phyloP scores from a whole-genome alignment of 2,888 invertebrate species.

The Chydorus sphaericus region DNA sequence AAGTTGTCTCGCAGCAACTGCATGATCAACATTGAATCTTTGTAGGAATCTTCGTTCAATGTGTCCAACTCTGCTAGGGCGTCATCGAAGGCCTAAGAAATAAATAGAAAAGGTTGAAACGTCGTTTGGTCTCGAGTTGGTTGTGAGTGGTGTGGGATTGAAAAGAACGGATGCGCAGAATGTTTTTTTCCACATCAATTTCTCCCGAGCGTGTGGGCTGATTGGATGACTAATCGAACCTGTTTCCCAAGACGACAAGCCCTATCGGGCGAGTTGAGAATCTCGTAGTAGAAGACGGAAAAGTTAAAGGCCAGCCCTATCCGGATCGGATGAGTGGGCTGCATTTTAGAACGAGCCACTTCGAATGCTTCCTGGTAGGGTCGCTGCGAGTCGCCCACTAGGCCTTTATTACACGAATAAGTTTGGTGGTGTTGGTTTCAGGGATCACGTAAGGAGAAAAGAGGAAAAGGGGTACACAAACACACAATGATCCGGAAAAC shows the following conservation, averaged over 20 bases:
- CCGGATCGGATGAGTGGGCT: constrained; percentile 97
- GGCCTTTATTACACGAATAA: too few relatives aligned
- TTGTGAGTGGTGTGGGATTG: constrained; percentile 30
- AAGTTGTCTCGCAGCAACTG: neutral
- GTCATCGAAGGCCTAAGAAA: constrained; percentile 88
- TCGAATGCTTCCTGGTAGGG: constrained; percentile 98
- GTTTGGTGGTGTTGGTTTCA: neutral
- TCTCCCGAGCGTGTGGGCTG: too few relatives aligned
- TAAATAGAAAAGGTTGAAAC: constrained; percentile 2
- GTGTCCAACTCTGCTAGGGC: constrained; percentile 99
- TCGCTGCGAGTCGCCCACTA: constrained; percentile 91
- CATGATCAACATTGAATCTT: constrained; percentile 40
- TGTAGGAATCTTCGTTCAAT: constrained; percentile 53
- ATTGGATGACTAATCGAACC: too few relatives aligned
- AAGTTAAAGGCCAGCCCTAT: constrained; percentile 98
- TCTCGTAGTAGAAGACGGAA: constrained; percentile 99
- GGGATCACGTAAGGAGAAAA: neutral
- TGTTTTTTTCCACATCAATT: too few relatives aligned
- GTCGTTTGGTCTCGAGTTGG: too few relatives aligned
- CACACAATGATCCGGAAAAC: constrained; percentile 27
- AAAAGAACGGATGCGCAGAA: neutral
- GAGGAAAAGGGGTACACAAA: constrained; percentile 19
- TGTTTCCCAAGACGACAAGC: constrained; percentile 99
- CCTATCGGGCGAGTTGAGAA: constrained; percentile 95
- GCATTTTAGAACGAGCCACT: constrained; percentile 96